Evolutionary conservation across 2,797 vertebrate genomes (phyloP), one percentile per base, ranked within the genome.

Genomic region (Rousettus madagascariensis): DNA sequence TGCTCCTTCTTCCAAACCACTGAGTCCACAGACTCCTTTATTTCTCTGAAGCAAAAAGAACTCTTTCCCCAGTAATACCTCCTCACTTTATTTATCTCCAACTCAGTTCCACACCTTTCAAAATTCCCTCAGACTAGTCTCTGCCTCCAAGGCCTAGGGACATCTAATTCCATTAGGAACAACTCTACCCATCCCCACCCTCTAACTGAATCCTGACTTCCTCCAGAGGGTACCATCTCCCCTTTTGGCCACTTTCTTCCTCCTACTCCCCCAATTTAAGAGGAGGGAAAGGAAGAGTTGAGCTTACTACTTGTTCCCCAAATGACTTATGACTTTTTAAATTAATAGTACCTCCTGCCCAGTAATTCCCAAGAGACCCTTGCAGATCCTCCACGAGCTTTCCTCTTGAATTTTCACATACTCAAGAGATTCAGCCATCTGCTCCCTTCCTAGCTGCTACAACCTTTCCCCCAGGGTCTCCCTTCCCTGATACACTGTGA

Each of bases 371-470:
- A 61, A 51, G 22, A 59, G 43, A 86, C 38, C n/a, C 36, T 66
- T 77, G 22, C 22, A 75, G 63, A 53, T 87, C 46, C 15, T 83
- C 24, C 30, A 43, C 7, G 33, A 71, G 57, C 49, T 49, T 74
- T 86, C 38, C 59, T 72, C 49, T 78, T 43, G 86, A 49, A 49
- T 63, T 74, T 59, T 59, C 33, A 88, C 26, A 8, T 5, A 55
- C 26, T 85, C n/a, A 26, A 46, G 57, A 80, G 59, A 91, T 90
- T 36, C 69, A 78, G 30, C 36, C 16, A 13, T 55, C 57, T 71
- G 57, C 17, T 86, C 57, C 63, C 57, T 91, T 93, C 24, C 80
- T 80, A 86, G 69, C 69, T 95, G 69, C 41, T n/a, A 59, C 22
- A 20, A 28, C 9, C 4, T 46, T 86, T 77, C 59, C 43, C 65